These are phyloP conservation scores for Dreissena rostriformis DNA, from an alignment of 1,140 invertebrate genomes.

Conservation along the genomic window DNA sequence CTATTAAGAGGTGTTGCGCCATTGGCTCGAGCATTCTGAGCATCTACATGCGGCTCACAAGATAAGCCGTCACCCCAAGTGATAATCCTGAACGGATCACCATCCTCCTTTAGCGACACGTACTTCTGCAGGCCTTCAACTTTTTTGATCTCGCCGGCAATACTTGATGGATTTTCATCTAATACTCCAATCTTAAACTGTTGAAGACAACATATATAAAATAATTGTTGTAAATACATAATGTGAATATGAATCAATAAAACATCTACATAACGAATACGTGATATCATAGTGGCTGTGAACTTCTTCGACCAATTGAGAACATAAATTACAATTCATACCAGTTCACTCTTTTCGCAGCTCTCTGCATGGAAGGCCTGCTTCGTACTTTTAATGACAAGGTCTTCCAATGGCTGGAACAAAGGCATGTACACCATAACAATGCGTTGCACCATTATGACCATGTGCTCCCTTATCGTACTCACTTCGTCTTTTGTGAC, in stretches of 20 bases:
- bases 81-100: neutral
- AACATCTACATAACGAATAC: neutral
- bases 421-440: neutral
- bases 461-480: neutral
- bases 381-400: neutral
- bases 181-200: constrained; percentile 37
- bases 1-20: neutral
- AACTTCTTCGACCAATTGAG: neutral
- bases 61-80: constrained; percentile 26
- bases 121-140: constrained; percentile 9
- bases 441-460: neutral
- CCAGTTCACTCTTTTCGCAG: constrained; percentile 18
- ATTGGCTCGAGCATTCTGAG: constrained; percentile 27
- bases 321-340: neutral
- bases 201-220: neutral
- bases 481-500: neutral
- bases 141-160: constrained; percentile 27
- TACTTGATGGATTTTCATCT: constrained; percentile 18
- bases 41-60: constrained; percentile 18
- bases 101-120: neutral
- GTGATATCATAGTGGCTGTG: neutral
- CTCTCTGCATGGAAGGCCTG: neutral
- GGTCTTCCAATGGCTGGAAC: neutral
- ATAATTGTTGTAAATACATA: neutral
- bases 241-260: neutral